These are phyloP conservation scores for Elegia similella DNA, from an alignment of 2,888 invertebrate genomes.

Conservation along the genomic window DNA sequence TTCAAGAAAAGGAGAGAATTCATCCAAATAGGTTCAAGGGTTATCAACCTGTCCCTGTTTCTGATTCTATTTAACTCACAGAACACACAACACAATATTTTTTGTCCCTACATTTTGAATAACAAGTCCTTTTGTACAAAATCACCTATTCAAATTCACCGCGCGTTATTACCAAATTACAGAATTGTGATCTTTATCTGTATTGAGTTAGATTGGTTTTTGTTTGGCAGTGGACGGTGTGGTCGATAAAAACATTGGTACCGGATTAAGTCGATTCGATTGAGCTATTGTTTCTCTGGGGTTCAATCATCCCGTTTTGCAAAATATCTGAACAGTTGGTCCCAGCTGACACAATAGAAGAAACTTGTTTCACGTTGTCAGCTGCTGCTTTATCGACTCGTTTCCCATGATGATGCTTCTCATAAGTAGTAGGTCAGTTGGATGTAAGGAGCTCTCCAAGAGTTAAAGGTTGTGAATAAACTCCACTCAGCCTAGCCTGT, in stretches of 20 bases:
- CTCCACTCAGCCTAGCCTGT: too few relatives aligned
- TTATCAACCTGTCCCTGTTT: background rate
- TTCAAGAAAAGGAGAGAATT: too few relatives aligned
- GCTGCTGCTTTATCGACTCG: background rate
- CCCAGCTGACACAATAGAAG: background rate
- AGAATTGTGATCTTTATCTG: background rate
- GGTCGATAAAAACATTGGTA: constrained; percentile 1
- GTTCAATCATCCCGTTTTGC: background rate
- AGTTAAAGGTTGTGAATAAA: too few relatives aligned
- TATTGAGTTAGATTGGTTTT: background rate
- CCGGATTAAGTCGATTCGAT: background rate
- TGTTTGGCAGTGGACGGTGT: background rate
- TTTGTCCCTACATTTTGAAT: background rate
- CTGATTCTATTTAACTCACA: background rate
- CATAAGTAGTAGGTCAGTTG: too few relatives aligned
- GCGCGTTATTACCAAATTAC: background rate
- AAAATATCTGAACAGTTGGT: background rate
- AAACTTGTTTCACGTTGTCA: background rate
- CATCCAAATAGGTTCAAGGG: too few relatives aligned
- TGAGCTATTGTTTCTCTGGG: constrained; percentile 3
- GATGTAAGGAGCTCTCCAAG: too few relatives aligned
- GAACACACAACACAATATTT: background rate
- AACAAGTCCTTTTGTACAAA: constrained; percentile 7
- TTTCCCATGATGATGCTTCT: too few relatives aligned
- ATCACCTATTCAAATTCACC: constrained; percentile 4